Evolutionary conservation across 2,113 vertebrate species (phyloP).

Genomic region (Trogon surrucura): DNA sequence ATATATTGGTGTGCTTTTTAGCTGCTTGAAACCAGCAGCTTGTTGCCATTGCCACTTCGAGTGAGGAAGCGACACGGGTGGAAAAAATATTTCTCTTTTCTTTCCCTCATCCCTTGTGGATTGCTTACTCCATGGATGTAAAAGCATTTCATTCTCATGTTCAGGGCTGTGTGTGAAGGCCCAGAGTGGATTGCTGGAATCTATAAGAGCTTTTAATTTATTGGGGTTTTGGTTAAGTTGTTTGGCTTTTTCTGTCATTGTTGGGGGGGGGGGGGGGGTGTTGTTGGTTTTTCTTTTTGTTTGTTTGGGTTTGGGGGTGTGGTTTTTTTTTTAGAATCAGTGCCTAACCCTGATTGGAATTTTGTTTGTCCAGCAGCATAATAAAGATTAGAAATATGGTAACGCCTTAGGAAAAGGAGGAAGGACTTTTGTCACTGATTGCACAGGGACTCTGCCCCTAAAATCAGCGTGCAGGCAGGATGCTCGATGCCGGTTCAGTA

Average conservation of each 20-base stretch:
- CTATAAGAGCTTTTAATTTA: neutral
- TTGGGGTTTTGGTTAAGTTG: too few species aligned
- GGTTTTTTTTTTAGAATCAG: neutral
- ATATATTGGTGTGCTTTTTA: neutral
- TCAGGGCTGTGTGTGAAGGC: neutral
- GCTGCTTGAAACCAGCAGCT: neutral
- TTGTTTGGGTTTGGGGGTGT: too few species aligned
- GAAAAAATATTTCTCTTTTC: neutral
- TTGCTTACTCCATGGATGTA: neutral
- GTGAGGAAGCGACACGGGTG: neutral
- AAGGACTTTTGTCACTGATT: rapidly evolving
- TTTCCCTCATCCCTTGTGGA: neutral
- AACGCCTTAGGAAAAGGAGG: neutral
- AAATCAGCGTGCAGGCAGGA: neutral
- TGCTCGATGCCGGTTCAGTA: neutral
- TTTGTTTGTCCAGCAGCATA: neutral
- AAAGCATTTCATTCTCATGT: neutral
- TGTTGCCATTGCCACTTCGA: neutral
- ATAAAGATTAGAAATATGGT: neutral
- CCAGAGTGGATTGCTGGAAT: neutral
- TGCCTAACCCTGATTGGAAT: neutral
- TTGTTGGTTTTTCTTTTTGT: too few species aligned
- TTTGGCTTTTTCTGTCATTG: neutral
- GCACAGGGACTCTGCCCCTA: neutral
- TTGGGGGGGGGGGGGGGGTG: too few species aligned